Conservation (phyloP, 2,888 invertebrate genomes). For the Synergus gifuensis region DNA sequence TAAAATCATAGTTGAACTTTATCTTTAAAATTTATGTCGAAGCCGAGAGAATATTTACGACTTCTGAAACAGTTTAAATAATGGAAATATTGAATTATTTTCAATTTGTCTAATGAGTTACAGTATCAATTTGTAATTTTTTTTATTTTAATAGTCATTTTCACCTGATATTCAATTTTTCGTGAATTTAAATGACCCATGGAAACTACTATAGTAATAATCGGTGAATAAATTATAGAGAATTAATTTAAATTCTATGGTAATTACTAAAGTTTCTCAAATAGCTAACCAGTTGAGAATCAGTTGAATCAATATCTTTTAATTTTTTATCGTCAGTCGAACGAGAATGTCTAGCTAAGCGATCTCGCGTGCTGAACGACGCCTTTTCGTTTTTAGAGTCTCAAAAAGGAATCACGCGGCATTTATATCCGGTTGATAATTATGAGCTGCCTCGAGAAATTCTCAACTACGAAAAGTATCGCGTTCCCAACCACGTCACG, state of each 20-base stretch:
- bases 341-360: constrained; percentile 56
- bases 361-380: constrained; percentile 67
- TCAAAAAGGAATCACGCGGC: constrained; percentile 62
- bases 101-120: neutral
- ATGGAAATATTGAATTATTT: neutral
- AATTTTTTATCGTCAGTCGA: constrained; percentile 53
- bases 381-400: constrained; percentile 61
- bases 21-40: neutral
- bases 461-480: constrained; percentile 64
- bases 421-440: constrained; percentile 70
- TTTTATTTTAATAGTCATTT: neutral
- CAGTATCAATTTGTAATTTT: constrained; percentile 8
- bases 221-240: neutral
- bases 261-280: constrained; percentile 49
- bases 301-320: constrained; percentile 50
- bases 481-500: constrained; percentile 70
- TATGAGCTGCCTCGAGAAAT: constrained; percentile 66
- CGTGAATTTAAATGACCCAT: neutral
- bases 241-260: neutral
- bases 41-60: neutral
- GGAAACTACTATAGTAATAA: constrained; percentile 10
- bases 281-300: constrained; percentile 47
- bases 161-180: neutral
- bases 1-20: neutral
- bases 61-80: neutral